Conservation (phyloP, 2,113 vertebrate species). For the Microcebus ravelobensis region DNA sequence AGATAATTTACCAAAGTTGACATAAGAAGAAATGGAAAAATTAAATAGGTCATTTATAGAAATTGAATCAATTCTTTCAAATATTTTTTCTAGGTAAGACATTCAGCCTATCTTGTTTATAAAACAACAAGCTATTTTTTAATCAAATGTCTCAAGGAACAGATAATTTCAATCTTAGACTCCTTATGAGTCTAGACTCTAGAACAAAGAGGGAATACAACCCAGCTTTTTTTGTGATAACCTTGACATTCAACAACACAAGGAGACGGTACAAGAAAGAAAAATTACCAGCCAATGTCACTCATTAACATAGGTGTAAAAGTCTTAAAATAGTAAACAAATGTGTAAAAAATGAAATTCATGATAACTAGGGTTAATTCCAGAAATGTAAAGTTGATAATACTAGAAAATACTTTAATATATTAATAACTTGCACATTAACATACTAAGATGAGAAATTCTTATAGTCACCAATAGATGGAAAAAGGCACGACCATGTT, state of each 20-base stretch:
- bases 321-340: not conserved
- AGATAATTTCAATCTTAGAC: not conserved
- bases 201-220: not conserved
- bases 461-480: not conserved
- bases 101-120: not conserved
- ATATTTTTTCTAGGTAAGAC: not conserved
- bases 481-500: not conserved
- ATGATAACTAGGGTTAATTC: not conserved
- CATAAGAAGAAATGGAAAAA: conserved; percentile 35
- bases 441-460: not conserved
- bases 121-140: not conserved
- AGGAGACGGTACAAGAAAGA: not conserved
- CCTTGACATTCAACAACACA: not conserved
- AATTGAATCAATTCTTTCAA: not conserved
- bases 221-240: not conserved
- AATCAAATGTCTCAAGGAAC: not conserved
- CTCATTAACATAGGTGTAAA: not conserved
- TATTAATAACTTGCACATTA: not conserved
- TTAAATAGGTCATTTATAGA: conserved; percentile 10
- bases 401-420: not conserved
- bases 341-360: not conserved
- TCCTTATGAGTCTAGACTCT: not conserved
- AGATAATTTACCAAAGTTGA: conserved; percentile 20
- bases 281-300: not conserved
- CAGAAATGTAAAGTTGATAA: not conserved